These are phyloP conservation scores for Calameuta filiformis DNA, from an alignment of 2,888 invertebrate species.

Conservation along the genomic window DNA sequence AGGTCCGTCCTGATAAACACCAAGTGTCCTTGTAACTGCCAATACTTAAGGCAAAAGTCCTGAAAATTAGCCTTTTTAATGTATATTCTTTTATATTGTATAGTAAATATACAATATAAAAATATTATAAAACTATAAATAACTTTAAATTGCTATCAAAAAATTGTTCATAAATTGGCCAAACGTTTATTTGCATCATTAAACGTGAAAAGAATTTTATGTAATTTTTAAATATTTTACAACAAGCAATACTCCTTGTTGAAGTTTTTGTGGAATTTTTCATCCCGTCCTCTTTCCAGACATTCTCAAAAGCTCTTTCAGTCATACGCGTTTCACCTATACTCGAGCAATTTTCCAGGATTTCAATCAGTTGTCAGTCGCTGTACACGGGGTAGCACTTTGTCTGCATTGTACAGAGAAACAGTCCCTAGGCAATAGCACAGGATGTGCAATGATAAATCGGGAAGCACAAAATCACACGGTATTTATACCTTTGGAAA, in stretches of 20 bases:
- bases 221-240: background rate
- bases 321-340: background rate
- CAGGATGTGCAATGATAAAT: background rate
- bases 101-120: no score
- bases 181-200: background rate
- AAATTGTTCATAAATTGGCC: background rate
- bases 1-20: no score
- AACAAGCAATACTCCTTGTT: background rate
- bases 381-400: background rate
- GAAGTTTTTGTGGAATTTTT: background rate
- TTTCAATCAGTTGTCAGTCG: background rate
- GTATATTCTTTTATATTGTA: no score
- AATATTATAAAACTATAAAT: background rate
- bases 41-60: no score
- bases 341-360: background rate
- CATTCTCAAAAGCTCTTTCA: background rate
- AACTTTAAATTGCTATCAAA: background rate
- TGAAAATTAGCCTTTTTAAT: no score
- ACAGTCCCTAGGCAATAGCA: background rate
- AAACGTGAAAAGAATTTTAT: background rate
- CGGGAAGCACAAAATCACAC: background rate
- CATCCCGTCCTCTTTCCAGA: background rate
- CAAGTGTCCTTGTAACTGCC: no score
- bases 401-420: background rate
- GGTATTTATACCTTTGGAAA: background rate